Percentiles rank a stretch among this genome's conserved stretches.
Conservation (phyloP, 2,888 invertebrate genomes). For the Brachyptera putata region DNA sequence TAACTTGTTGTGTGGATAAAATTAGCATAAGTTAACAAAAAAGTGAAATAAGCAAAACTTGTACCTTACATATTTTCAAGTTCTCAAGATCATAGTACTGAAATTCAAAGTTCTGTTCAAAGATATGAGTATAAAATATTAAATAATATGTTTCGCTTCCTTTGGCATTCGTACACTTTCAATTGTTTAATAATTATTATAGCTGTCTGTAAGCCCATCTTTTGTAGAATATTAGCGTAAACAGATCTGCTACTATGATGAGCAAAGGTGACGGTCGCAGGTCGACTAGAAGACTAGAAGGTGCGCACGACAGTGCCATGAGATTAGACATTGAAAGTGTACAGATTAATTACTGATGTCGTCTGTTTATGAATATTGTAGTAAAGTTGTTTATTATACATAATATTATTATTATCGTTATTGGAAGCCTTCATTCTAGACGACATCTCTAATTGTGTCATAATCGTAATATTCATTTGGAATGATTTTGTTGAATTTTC, state of each 20-base stretch:
- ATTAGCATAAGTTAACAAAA: background rate
- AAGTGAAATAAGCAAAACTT: constrained; percentile 8
- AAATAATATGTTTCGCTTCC: too few relatives aligned
- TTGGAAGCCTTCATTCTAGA: background rate
- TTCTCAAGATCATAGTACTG: constrained; percentile 13
- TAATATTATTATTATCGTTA: constrained; percentile 18
- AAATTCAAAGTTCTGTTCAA: background rate
- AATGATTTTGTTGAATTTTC: constrained; percentile 19
- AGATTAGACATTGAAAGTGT: too few relatives aligned
- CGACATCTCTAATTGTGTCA: background rate
- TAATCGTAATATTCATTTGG: background rate
- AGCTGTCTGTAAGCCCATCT: too few relatives aligned
- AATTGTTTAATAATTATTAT: too few relatives aligned
- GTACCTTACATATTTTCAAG: constrained; percentile 20
- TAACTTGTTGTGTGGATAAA: constrained; percentile 7
- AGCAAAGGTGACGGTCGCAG: too few relatives aligned
- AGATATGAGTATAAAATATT: too few relatives aligned
- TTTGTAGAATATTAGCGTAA: too few relatives aligned
- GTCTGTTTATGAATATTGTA: background rate
- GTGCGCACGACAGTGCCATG: too few relatives aligned
- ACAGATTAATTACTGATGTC: too few relatives aligned
- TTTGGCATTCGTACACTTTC: too few relatives aligned
- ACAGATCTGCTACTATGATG: too few relatives aligned
- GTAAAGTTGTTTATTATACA: constrained; percentile 13
- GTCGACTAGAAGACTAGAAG: too few relatives aligned